Conservation (phyloP, 1,140 invertebrate genomes). For the Brachystomella parvula region DNA sequence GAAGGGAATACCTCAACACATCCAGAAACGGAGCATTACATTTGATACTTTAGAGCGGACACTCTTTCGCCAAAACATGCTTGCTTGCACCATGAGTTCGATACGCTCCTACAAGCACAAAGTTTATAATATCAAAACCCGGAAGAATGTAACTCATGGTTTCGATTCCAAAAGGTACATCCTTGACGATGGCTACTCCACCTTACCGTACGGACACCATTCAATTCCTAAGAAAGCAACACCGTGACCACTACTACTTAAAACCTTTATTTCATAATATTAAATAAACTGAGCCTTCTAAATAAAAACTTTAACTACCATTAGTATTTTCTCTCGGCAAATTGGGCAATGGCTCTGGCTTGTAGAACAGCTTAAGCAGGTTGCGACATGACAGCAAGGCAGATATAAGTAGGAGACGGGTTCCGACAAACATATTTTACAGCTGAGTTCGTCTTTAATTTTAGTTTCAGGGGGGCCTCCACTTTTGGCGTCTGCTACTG, state of each 20-base stretch:
- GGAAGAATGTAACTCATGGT: background rate
- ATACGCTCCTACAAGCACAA: slow-evolving; percentile 19
- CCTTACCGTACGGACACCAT: slow-evolving; percentile 20
- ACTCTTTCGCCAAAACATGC: background rate
- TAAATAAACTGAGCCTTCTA: no score
- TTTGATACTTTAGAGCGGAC: background rate
- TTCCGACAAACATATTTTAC: background rate
- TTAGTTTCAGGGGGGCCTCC: no score
- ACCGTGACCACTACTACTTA: no score
- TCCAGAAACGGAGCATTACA: background rate
- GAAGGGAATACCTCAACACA: slow-evolving; percentile 14
- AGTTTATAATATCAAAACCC: background rate
- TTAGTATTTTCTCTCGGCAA: background rate
- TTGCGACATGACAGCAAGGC: slow-evolving; percentile 2
- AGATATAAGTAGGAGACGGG: background rate
- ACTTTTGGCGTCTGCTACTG: background rate
- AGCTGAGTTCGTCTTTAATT: background rate
- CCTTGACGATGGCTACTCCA: slow-evolving; percentile 14
- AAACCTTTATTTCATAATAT: no score
- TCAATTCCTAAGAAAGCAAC: no score
- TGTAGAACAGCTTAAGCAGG: background rate
- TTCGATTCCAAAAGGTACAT: slow-evolving; percentile 28
- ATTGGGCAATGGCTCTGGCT: background rate
- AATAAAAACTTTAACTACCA: background rate
- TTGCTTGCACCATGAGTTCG: background rate